phyloP scores from a whole-genome alignment of 2,888 invertebrate species.

The Agonum fuliginosum region DNA sequence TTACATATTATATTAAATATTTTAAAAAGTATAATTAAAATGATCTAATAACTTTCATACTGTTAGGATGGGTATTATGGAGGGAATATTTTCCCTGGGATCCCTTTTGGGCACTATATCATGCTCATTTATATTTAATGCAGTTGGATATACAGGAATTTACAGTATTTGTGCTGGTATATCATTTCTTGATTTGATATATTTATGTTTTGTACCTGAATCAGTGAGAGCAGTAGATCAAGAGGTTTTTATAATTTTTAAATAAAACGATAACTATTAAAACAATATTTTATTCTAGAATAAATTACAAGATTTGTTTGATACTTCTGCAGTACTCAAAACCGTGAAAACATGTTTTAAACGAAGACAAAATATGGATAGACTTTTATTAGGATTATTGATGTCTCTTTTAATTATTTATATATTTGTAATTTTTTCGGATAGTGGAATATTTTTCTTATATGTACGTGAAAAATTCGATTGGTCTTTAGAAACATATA shows the following conservation, averaged over 20 bases:
- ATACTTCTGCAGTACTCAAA: conserved; percentile 28
- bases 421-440: conserved; percentile 56
- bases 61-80: conserved; percentile 80
- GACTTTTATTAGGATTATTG: conserved; percentile 32
- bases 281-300: conserved; percentile 34
- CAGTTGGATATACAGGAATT: conserved; percentile 72
- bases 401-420: conserved; percentile 45
- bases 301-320: conserved; percentile 32
- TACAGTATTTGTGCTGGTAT: conserved; percentile 43
- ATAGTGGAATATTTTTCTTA: conserved; percentile 50
- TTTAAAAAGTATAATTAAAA: too few species aligned
- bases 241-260: conserved; percentile 21
- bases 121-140: conserved; percentile 77
- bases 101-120: conserved; percentile 77
- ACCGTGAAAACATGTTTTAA: conserved; percentile 52
- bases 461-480: conserved; percentile 44
- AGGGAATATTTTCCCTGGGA: conserved; percentile 77
- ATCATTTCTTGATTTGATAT: conserved; percentile 24
- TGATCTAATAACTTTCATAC: too few species aligned
- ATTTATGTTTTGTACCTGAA: conserved; percentile 44
- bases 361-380: conserved; percentile 47
- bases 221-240: conserved; percentile 34
- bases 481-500: conserved; percentile 51
- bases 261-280: neutral
- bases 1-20: too few species aligned